phyloP scores from a whole-genome alignment of 2,797 vertebrate species.

The Odontamblyopus rebecca region DNA sequence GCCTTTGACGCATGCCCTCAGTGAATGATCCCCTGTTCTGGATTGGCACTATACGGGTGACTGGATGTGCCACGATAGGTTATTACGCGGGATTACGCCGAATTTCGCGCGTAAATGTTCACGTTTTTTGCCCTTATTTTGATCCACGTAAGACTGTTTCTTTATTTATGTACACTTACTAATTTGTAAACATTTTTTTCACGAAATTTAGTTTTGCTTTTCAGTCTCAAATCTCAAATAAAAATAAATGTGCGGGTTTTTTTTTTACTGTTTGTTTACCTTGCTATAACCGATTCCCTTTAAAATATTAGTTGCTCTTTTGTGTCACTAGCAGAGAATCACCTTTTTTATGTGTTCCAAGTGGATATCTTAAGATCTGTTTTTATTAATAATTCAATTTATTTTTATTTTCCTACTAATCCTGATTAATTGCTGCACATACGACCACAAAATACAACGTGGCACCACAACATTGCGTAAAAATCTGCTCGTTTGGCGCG shows the following conservation, averaged over 20 bases:
- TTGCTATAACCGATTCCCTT: no score
- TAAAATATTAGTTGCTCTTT: no score
- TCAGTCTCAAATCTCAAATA: not conserved
- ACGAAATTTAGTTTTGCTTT: not conserved
- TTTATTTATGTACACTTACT: not conserved
- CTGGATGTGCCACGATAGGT: not conserved
- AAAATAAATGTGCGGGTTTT: not conserved
- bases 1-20: slow-evolving; percentile 58
- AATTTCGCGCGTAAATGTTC: not conserved
- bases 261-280: not conserved
- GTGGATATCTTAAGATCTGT: no score
- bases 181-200: not conserved
- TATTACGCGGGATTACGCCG: not conserved
- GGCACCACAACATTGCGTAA: no score
- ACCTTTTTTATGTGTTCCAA: no score
- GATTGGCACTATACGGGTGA: not conserved
- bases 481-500: no score
- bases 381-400: no score
- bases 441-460: no score
- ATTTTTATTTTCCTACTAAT: no score
- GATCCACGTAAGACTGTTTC: not conserved
- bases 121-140: not conserved
- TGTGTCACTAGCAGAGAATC: no score
- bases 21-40: slow-evolving; percentile 19
- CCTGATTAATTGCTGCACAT: no score